phyloP scores from a whole-genome alignment of 2,113 vertebrate species.

The Microcebus ravelobensis region DNA sequence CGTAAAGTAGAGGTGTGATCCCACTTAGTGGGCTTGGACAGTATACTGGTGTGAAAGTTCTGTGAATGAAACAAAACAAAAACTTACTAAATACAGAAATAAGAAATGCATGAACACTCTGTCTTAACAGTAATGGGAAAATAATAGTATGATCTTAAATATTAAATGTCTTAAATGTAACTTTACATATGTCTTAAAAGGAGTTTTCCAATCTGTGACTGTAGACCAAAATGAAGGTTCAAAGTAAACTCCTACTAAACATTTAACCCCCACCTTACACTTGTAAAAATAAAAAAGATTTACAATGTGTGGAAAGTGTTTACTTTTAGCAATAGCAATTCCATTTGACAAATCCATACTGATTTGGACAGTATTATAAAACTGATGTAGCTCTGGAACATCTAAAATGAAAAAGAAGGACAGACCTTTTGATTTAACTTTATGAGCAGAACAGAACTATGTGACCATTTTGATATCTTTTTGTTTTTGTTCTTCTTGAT shows the following conservation, averaged over 20 bases:
- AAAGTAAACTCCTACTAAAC: not conserved
- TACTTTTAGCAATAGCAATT: not conserved
- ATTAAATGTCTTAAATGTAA: not conserved
- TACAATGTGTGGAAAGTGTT: not conserved
- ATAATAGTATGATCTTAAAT: not conserved
- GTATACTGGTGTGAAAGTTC: slow-evolving; percentile 81
- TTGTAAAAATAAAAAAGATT: slow-evolving; percentile 18
- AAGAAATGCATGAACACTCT: not conserved
- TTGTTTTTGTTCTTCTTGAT: slow-evolving; percentile 17
- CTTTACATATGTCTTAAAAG: not conserved
- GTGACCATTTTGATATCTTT: not conserved
- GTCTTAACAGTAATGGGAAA: not conserved
- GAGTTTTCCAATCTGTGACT: slow-evolving; percentile 8
- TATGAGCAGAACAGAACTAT: slow-evolving; percentile 5
- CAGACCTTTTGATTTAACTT: not conserved
- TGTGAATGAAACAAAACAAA: slow-evolving; percentile 56
- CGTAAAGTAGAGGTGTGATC: slow-evolving; percentile 76
- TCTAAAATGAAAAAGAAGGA: not conserved
- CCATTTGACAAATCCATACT: not conserved
- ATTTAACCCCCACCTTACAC: not conserved
- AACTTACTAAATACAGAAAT: not conserved
- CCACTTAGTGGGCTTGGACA: slow-evolving; percentile 76
- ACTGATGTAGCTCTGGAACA: not conserved
- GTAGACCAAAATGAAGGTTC: slow-evolving; percentile 7
- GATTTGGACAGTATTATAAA: not conserved